Percentiles rank a stretch among this genome's conserved stretches.
phyloP scores from a whole-genome alignment of 2,888 invertebrate genomes.

The Apocheima hispidaria region DNA sequence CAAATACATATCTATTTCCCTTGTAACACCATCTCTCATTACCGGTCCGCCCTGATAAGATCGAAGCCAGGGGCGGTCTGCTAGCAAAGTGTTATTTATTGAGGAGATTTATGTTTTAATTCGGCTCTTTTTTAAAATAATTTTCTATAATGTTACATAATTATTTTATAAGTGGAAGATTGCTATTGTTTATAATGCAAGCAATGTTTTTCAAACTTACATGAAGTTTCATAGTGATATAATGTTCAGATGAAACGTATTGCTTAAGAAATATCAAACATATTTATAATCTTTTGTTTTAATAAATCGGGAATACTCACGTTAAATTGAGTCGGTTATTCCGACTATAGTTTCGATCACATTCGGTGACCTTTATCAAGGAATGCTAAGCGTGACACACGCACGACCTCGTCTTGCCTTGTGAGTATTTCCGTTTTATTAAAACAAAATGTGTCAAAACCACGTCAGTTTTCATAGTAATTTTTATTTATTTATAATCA shows the following conservation, averaged over 20 bases:
- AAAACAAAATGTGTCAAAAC: too few relatives aligned
- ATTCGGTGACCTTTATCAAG: too few relatives aligned
- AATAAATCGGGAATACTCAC: too few relatives aligned
- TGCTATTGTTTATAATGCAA: neutral
- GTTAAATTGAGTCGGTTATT: too few relatives aligned
- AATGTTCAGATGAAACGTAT: neutral
- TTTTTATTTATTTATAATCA: too few relatives aligned
- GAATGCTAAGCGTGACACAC: too few relatives aligned
- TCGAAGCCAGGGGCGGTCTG: slow-evolving; percentile 66
- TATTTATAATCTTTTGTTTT: too few relatives aligned
- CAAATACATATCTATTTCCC: slow-evolving; percentile 64
- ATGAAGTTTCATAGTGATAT: neutral
- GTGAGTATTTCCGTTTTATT: too few relatives aligned
- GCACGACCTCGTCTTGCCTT: too few relatives aligned
- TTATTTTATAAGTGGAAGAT: neutral
- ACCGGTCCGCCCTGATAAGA: slow-evolving; percentile 72
- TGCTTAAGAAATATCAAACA: too few relatives aligned
- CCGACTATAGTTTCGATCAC: too few relatives aligned
- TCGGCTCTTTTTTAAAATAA: slow-evolving; percentile 13
- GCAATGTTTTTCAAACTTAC: neutral
- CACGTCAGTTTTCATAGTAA: too few relatives aligned
- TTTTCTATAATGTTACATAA: neutral
- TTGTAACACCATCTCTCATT: slow-evolving; percentile 72
- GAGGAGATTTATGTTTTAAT: slow-evolving; percentile 34
- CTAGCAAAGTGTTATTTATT: slow-evolving; percentile 25